These are phyloP conservation scores for Corythoichthys intestinalis DNA, from an alignment of 2,113 vertebrate species.

Conservation along the genomic window DNA sequence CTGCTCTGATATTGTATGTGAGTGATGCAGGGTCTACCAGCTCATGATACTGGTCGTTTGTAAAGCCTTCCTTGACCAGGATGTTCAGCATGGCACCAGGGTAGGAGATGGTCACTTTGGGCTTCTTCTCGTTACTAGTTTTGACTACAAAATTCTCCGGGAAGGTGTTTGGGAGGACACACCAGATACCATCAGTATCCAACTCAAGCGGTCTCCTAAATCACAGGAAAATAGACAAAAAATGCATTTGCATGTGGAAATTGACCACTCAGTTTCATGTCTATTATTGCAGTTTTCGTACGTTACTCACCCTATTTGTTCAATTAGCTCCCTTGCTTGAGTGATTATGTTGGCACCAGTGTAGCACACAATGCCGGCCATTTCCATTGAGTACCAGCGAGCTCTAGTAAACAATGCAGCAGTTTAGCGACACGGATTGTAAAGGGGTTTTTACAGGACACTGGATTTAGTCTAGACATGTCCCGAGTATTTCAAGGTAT, in stretches of 20 bases:
- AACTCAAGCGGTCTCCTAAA: constrained; percentile 91
- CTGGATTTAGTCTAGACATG: no score
- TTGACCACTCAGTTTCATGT: neutral
- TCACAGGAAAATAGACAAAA: neutral
- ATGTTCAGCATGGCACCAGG: constrained; percentile 98
- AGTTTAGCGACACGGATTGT: neutral
- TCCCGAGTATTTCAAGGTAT: no score
- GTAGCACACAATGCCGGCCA: constrained; percentile 97
- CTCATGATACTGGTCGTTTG: constrained; percentile 96
- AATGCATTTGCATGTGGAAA: neutral
- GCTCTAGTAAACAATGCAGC: constrained; percentile 71
- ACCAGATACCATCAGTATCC: constrained; percentile 98
- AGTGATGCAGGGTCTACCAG: constrained; percentile 83
- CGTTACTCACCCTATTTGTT: constrained; percentile 90
- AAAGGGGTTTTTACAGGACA: no score
- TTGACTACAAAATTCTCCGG: constrained; percentile 95
- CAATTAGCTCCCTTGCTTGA: constrained; percentile 90
- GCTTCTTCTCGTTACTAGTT: constrained; percentile 86
- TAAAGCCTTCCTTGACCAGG: constrained; percentile 97
- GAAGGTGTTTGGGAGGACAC: constrained; percentile 95
- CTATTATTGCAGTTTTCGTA: neutral
- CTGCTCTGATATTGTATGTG: constrained; percentile 78
- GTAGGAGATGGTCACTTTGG: constrained; percentile 95
- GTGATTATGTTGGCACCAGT: constrained; percentile 97
- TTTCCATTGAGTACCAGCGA: constrained; percentile 99